Evolutionary conservation across 2,113 vertebrate genomes (phyloP), one percentile per base, ranked within the genome.

Genomic region (Falcunculus frontatus): DNA sequence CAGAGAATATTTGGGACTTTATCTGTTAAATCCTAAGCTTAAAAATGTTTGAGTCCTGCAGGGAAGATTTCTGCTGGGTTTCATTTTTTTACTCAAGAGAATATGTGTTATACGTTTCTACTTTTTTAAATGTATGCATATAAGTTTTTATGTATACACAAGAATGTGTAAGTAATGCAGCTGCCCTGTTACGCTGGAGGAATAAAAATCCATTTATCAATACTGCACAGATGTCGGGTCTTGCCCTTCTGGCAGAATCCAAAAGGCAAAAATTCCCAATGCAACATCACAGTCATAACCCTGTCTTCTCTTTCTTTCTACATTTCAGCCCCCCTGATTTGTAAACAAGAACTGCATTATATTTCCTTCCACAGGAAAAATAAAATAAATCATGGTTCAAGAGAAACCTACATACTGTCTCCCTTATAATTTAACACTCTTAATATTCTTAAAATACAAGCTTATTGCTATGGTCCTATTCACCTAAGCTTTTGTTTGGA

Each of bases 381-480:
- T 9, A 55, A 1, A 33, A 42, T 37, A 55, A 72, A 75, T n/a
- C 49, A 33, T 3, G 8, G 15, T 16, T 11, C 57, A 91, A 84
- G 35, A 80, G 50, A 93, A 76, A 89, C 7, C 30, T 52, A 42
- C 13, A 32, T 39, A 9, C 11, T 9, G 4, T 26, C 23, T 76
- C 15, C 63, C 52, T 89, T 22, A 52, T 4, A 33, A 73, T 62
- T 42, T 52, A 89, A 32, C 11, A 63, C 11, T 46, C 13, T 16
- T 50, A 72, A 30, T n/a, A 67, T 37, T 75, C 29, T 83, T 75
- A 67, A 62, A 75, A 75, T 1, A 79, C 22, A n/a, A 22, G 25
- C 5, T 74, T 87, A 65, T 30, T 78, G 37, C 27, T 0, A 0
- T 75, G 49, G 35, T 5, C 6, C 18, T 77, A 56, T 10, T 69